These are phyloP conservation scores for Uropetala carovei DNA, from an alignment of 2,888 invertebrate genomes.

Conservation along the genomic window DNA sequence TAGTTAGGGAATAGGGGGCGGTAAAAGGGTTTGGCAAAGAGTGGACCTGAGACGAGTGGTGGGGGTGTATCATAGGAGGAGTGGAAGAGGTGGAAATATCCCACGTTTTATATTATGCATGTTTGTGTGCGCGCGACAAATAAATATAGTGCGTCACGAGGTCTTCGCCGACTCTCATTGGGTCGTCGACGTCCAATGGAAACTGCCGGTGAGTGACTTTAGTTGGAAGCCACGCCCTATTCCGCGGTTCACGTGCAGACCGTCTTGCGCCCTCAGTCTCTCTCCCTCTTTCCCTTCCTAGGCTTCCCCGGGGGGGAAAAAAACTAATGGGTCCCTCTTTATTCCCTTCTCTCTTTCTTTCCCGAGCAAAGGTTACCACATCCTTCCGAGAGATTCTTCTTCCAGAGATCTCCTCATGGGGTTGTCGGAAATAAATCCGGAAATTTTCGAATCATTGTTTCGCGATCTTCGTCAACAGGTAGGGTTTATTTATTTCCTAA, in stretches of 20 bases:
- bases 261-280: background rate
- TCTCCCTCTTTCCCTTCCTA: background rate
- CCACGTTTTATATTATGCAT: conserved; percentile 28
- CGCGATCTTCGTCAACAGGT: background rate
- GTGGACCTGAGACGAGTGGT: background rate
- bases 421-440: too few relatives aligned
- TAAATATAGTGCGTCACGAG: conserved; percentile 29
- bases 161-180: background rate
- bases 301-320: background rate
- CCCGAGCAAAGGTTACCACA: background rate
- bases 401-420: background rate
- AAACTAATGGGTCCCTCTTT: background rate
- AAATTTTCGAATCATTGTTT: background rate
- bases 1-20: background rate
- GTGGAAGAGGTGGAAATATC: background rate
- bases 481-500: background rate
- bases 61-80: background rate
- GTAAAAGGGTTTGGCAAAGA: background rate
- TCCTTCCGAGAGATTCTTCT: background rate
- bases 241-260: background rate
- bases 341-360: background rate
- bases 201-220: background rate
- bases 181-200: background rate
- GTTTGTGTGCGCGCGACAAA: conserved; percentile 28
- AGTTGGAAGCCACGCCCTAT: background rate